phyloP scores from a whole-genome alignment of 2,113 vertebrate species.

The Equus quagga region DNA sequence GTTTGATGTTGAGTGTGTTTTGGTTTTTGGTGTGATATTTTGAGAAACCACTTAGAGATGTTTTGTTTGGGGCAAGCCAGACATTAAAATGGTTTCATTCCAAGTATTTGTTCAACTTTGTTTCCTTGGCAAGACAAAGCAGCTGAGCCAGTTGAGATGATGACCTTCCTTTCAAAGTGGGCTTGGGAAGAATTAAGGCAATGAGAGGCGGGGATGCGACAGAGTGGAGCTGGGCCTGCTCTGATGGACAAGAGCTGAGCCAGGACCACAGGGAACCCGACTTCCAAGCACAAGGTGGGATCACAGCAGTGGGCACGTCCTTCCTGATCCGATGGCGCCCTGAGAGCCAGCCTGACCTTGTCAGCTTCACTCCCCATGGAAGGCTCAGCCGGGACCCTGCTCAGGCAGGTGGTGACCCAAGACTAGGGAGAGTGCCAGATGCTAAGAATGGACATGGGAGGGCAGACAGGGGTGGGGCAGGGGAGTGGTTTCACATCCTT shows the following conservation, averaged over 20 bases:
- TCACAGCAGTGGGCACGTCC: neutral
- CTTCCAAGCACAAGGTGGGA: neutral
- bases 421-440: neutral
- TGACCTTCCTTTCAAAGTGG: neutral
- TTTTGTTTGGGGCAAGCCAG: constrained; percentile 2
- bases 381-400: neutral
- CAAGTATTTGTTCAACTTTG: neutral
- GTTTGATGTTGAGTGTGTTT: neutral
- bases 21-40: constrained; percentile 31
- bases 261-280: too few species aligned
- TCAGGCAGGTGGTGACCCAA: neutral
- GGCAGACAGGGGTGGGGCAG: neutral
- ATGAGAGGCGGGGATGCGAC: neutral
- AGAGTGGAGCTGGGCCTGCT: neutral
- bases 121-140: neutral
- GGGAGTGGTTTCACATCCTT: neutral
- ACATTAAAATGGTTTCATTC: neutral
- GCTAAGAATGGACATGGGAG: neutral
- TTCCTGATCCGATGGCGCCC: neutral
- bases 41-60: constrained; percentile 50
- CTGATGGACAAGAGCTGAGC: neutral
- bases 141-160: neutral
- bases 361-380: neutral
- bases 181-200: neutral
- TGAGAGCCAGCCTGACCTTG: neutral